Conservation (phyloP, 1,140 invertebrate genomes). For the Lasioglossum albipes region DNA sequence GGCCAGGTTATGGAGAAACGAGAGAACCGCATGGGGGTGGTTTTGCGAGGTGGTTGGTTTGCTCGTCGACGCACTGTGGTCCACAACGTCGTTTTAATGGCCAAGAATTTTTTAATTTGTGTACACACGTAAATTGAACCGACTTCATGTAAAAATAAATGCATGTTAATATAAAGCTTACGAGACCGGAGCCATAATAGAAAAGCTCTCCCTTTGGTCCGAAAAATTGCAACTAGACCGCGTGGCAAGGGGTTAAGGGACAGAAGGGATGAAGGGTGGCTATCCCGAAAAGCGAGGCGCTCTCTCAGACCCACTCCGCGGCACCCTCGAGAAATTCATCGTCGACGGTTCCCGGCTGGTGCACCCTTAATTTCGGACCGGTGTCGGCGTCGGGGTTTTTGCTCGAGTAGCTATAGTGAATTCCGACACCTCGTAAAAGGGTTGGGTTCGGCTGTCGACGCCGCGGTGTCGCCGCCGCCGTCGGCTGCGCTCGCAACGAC, state of each 20-base stretch:
- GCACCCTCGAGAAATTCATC: slow-evolving; percentile 5
- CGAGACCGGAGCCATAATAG: background rate
- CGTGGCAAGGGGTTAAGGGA: too few relatives aligned
- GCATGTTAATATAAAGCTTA: too few relatives aligned
- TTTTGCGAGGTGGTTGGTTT: too few relatives aligned
- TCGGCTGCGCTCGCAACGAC: slow-evolving; percentile 15
- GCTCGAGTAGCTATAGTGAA: slow-evolving; percentile 27
- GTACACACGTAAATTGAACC: too few relatives aligned
- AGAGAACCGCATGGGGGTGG: too few relatives aligned
- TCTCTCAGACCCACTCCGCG: background rate
- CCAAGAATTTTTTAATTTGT: too few relatives aligned
- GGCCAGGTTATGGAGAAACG: background rate
- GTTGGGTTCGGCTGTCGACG: slow-evolving; percentile 29
- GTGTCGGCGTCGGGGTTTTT: slow-evolving; percentile 31
- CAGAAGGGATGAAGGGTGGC: too few relatives aligned
- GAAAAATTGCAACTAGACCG: too few relatives aligned
- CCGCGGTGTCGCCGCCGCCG: slow-evolving; percentile 16
- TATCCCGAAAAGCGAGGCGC: background rate
- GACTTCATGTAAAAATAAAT: too few relatives aligned
- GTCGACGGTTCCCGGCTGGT: background rate
- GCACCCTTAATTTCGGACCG: slow-evolving; percentile 46
- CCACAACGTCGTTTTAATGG: too few relatives aligned
- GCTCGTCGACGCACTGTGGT: too few relatives aligned
- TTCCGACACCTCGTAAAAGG: slow-evolving; percentile 54
- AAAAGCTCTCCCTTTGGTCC: background rate